Evolutionary conservation across 1,140 invertebrate species (phyloP), one percentile per base, ranked within the genome.

Genomic region (Euwallacea similis): DNA sequence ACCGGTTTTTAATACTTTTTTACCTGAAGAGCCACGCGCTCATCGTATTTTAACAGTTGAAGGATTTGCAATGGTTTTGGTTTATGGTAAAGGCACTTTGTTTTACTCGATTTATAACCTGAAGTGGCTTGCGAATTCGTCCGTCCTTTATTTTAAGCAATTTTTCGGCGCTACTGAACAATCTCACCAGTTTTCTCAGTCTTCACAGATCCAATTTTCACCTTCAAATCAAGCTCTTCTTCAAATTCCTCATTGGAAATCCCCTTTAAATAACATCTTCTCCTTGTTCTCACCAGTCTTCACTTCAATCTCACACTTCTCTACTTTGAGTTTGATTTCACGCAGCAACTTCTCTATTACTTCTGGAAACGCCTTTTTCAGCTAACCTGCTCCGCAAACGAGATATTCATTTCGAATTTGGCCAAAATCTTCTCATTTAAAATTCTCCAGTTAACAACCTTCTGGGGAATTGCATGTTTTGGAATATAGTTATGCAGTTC

Each of bases 401-500:
- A 85, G 33, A 91, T 74, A 71, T 85, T 85, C 10, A 91, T 78
- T 56, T 85, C 83, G 1, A 91, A 81, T 76, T 89, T 91, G 50
- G 84, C 84, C 4, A 91, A 13, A 42, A 70, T 63, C 77, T 90
- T 92, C 42, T 85, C 85, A 78, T 93, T 92, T 7, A 93, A 80
- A 0, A 88, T 90, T 71, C 86, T 84, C 91, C 91, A 93, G 75
- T 93, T 93, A 55, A 88, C 86, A 41, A 91, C 74, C 79, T 93
- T 93, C 46, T 89, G 84, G 0, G 87, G 81, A 21, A 88, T 81
- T 53, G 88, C 88, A 77, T 87, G 90, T 16, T 87, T 83, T 0
- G 90, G 84, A 4, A 85, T 86, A 74, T 93, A 93, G 79, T 92
- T 93, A 74, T 92, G 89, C 72, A 92, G 78, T 42, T 93, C 90